These are phyloP conservation scores for Melinaea menophilus DNA, from an alignment of 2,888 invertebrate species.

Conservation along the genomic window DNA sequence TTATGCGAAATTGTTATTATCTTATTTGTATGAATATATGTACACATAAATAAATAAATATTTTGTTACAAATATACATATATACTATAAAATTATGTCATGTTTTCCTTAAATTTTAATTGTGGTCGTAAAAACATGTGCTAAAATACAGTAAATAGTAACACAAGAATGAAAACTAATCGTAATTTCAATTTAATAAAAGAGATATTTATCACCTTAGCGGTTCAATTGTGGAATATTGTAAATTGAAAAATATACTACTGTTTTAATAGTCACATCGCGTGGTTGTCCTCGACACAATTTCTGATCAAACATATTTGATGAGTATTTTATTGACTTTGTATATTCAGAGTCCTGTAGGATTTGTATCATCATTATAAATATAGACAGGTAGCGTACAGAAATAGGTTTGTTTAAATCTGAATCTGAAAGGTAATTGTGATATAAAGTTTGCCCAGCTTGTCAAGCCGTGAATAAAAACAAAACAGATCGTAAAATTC, in stretches of 20 bases:
- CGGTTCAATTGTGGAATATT: conserved; percentile 8
- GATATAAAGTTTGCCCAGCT: no score
- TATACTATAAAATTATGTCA: no score
- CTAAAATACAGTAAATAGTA: no score
- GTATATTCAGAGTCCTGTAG: conserved; percentile 16
- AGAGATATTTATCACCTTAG: background rate
- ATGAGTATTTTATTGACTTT: conserved; percentile 52
- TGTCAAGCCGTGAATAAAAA: conserved; percentile 6
- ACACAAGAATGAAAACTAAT: background rate
- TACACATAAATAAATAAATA: no score
- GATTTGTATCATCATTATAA: background rate
- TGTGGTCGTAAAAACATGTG: no score
- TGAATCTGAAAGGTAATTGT: no score
- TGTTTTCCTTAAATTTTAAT: no score
- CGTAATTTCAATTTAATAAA: background rate
- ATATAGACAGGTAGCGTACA: no score
- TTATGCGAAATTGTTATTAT: no score
- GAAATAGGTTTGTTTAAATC: no score
- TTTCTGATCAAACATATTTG: conserved; percentile 48
- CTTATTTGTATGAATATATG: no score
- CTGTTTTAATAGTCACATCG: conserved; percentile 59
- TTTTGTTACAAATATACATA: no score
- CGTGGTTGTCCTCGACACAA: conserved; percentile 60
- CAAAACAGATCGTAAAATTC: conserved; percentile 13
- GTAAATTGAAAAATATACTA: conserved; percentile 21